A percentile compares a stretch with the other conserved stretches of the same genome.
These are phyloP conservation scores for Tenthredo distinguenda DNA, from an alignment of 2,888 invertebrate genomes.

Conservation along the genomic window DNA sequence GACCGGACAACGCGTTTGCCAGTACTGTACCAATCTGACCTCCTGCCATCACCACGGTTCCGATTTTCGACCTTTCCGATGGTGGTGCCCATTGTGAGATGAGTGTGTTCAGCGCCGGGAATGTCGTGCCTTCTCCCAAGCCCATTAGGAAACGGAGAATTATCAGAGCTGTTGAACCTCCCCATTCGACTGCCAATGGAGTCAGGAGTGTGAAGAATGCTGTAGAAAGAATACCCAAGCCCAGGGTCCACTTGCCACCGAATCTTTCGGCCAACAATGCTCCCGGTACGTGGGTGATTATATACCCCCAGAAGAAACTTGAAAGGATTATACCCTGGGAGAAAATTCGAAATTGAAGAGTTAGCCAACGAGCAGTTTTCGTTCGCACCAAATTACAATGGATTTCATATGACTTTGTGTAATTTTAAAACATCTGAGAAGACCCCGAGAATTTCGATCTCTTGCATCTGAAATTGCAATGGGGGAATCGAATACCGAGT, in stretches of 20 bases:
- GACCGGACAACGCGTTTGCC: slow-evolving; percentile 62
- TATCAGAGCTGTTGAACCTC: slow-evolving; percentile 80
- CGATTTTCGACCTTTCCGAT: slow-evolving; percentile 80
- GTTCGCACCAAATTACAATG: neutral
- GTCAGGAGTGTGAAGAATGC: slow-evolving; percentile 78
- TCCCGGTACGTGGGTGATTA: slow-evolving; percentile 79
- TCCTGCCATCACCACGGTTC: slow-evolving; percentile 82
- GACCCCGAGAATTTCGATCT: neutral
- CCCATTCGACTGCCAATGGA: slow-evolving; percentile 77
- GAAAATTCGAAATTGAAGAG: neutral
- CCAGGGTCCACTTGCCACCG: slow-evolving; percentile 79
- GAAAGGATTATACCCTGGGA: slow-evolving; percentile 76
- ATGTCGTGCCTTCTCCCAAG: slow-evolving; percentile 81
- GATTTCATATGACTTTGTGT: neutral
- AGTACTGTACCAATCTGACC: slow-evolving; percentile 78
- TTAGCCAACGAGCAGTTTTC: neutral
- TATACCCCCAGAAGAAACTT: slow-evolving; percentile 80
- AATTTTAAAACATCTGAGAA: neutral
- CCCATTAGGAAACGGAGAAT: slow-evolving; percentile 80
- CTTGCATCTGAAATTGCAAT: neutral
- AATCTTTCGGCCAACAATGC: slow-evolving; percentile 77
- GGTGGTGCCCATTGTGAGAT: slow-evolving; percentile 83
- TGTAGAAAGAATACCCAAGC: slow-evolving; percentile 77
- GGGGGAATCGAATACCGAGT: neutral
- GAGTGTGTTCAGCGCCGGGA: slow-evolving; percentile 82